phyloP scores from a whole-genome alignment of 2,113 vertebrate species.

The Pseudopipra pipra region DNA sequence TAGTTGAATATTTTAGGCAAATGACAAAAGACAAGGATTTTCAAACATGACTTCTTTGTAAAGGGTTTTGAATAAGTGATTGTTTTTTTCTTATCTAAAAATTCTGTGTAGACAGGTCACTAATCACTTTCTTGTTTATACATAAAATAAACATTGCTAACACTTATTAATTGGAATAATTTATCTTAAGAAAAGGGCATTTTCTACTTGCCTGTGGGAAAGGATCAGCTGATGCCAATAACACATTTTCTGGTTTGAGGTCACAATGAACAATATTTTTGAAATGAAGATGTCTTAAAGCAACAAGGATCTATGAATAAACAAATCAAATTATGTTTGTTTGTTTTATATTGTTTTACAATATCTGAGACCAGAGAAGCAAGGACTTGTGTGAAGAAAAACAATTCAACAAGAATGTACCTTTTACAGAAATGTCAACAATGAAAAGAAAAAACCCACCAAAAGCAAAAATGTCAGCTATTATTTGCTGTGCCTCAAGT shows the following conservation, averaged over 20 bases:
- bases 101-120: neutral
- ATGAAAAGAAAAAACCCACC: neutral
- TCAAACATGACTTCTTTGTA: neutral
- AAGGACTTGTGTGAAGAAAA: neutral
- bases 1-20: neutral
- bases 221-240: conserved; percentile 92
- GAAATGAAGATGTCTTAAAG: conserved; percentile 95
- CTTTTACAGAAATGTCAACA: neutral
- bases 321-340: conserved; percentile 2
- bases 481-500: neutral
- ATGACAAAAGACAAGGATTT: neutral
- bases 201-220: conserved; percentile 88
- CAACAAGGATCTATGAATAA: conserved; percentile 88
- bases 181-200: neutral
- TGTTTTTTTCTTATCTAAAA: neutral
- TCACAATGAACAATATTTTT: conserved; percentile 99
- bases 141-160: neutral
- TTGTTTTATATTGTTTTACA: neutral
- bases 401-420: neutral
- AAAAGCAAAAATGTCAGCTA: neutral
- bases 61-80: neutral
- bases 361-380: neutral
- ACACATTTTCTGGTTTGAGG: conserved; percentile 96
- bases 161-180: neutral
- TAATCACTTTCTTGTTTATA: neutral